Evolutionary conservation across 2,113 vertebrate species (phyloP).

Genomic region (Hippocampus abdominalis): DNA sequence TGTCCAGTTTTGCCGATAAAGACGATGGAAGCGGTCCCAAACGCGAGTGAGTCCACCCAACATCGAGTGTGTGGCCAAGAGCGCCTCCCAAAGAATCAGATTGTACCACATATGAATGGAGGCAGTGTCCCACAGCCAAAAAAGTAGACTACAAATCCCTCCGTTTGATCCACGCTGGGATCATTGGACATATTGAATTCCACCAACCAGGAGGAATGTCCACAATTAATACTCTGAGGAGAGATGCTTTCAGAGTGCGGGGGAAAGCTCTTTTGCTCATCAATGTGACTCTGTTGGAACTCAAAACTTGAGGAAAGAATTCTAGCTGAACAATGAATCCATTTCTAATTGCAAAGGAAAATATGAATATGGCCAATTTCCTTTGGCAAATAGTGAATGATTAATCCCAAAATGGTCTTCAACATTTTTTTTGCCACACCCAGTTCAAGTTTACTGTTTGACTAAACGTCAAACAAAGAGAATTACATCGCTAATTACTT

Average conservation of each 20-base stretch:
- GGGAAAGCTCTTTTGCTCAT: not conserved
- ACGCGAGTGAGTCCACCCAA: slow-evolving; percentile 49
- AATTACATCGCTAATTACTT: no score
- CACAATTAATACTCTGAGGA: slow-evolving; percentile 70
- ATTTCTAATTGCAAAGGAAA: no score
- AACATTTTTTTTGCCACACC: no score
- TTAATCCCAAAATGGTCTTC: no score
- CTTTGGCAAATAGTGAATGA: no score
- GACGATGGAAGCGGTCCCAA: slow-evolving; percentile 25
- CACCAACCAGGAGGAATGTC: slow-evolving; percentile 69
- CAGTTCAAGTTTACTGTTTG: no score
- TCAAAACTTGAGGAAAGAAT: not conserved
- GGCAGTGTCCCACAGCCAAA: slow-evolving; percentile 69
- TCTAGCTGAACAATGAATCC: no score
- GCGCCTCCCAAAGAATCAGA: slow-evolving; percentile 55
- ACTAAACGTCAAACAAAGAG: no score
- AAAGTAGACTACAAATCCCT: slow-evolving; percentile 70
- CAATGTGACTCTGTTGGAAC: not conserved
- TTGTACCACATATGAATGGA: slow-evolving; percentile 68
- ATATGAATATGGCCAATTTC: no score
- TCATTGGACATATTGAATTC: slow-evolving; percentile 73
- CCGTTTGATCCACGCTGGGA: slow-evolving; percentile 66
- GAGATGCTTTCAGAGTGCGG: slow-evolving; percentile 62
- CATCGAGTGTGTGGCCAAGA: slow-evolving; percentile 34
- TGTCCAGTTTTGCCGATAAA: slow-evolving; percentile 20